Base-by-base conservation (phyloP, 2,888 invertebrate genomes). In the Ganaspis brasiliensis region DNA sequence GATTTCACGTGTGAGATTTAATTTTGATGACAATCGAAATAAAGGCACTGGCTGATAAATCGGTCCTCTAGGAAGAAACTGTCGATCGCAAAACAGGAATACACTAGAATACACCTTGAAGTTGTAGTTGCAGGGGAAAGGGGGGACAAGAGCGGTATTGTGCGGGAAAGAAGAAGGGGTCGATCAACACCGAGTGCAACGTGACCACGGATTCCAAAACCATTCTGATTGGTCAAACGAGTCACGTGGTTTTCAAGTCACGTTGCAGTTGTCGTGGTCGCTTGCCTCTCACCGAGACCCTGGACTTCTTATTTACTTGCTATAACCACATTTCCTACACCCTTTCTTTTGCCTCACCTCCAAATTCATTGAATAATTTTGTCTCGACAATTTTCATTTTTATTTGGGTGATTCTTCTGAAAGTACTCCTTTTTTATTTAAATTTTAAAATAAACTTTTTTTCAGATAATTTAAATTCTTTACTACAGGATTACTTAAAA, bases 131-230 rank as follows among this genome's bases (percentile, higher is more conserved):
- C n/a, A 26, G 26, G 74, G 67, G 57, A 82, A 75, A 73, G 49
- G 77, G 61, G 74, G 61, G 74, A 70, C 72, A 49, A 81, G 81
- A 77, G 82, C 75, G 83, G 81, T 82, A 79, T 79, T 74, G 74
- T 77, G 84, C 83, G 83, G 81, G 85, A 77, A 75, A 19, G 77
- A 77, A 74, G 77, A 61, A 75, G 79, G 79, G 73, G 74, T 72
- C 79, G 79, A 78, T 81, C 92, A 94, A 94, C 93, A 93, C 93
- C 93, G 92, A 92, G 89, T 92, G 93, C 93, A 94, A 94, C 94
- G 94, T 94, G 94, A 94, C 93, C 88, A 75, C 81, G 78, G 84
- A 82, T 80, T 81, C 82, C 82, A 82, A 83, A 83, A 80, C 79
- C 80, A 81, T 81, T 83, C 78, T 84, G 82, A 86, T 87, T 85